Base-by-base conservation (phyloP, 2,797 vertebrate genomes). In the Poecilia gillii region DNA sequence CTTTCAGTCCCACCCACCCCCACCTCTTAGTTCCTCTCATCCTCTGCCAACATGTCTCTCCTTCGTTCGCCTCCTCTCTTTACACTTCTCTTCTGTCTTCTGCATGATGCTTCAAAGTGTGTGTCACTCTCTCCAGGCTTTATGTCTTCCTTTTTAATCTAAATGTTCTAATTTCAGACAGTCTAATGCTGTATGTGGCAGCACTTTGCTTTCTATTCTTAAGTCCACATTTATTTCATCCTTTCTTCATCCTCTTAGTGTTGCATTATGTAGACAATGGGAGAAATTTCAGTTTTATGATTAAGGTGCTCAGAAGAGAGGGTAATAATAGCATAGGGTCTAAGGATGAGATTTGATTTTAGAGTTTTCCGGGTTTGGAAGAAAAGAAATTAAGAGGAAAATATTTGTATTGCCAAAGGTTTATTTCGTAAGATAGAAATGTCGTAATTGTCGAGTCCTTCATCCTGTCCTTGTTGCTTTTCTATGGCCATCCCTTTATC, bases 81-180 rank as follows among this genome's bases (percentile, higher is more conserved):
- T 93, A 88, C 90, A 90, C 93, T 91, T 93, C 91, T 87, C 79
- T 93, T 94, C 86, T 88, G 86, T 89, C 91, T 92, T 85, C 82
- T 87, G 87, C 85, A 88, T 88, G 87, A 92, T 89, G 82, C 92
- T 93, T 92, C 89, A 88, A 91, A 92, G 91, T 76, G 75, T 36
- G 12, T 78, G 86, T 89, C 87, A 83, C 80, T 84, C 84, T 73
- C 88, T 85, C 89, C 85, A 77, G 72, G 88, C 84, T 87, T 86
- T 80, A 84, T 74, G 79, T 85, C 85, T 76, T 28, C 47, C 20
- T 72, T 84, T 82, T 70, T 71, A 74, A 57, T 74, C 28, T 41
- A 77, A 77, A 79, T 68, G 80, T 75, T 84, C 80, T 77, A 41
- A 7, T 78, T 85, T 64, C 41, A 74, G 39, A 68, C 23, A 72